Evolutionary conservation across 2,113 vertebrate species (phyloP).

Genomic region (Heliornis fulica): DNA sequence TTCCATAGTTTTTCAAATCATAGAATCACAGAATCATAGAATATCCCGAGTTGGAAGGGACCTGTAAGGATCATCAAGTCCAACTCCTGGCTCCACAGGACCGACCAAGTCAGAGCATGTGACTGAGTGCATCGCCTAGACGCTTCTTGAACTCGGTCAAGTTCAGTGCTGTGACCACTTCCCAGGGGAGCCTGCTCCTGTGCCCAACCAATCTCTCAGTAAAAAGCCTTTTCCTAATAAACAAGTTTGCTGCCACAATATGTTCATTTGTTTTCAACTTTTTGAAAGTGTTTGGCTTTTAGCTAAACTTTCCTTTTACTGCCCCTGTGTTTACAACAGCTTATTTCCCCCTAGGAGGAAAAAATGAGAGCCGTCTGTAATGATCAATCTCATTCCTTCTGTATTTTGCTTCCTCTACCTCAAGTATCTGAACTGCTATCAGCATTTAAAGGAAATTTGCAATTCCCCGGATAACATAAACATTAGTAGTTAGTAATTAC

Average conservation of each 20-base stretch:
- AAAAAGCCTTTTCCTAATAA: too few relatives aligned
- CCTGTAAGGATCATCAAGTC: too few relatives aligned
- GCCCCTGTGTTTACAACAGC: neutral
- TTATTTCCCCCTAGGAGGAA: neutral
- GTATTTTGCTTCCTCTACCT: neutral
- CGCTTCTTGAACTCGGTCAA: too few relatives aligned
- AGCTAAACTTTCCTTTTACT: neutral
- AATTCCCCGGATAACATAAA: neutral
- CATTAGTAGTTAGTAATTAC: neutral
- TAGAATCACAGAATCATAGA: too few relatives aligned
- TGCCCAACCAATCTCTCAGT: too few relatives aligned
- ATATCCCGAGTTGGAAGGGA: too few relatives aligned
- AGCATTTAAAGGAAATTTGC: conserved; percentile 2
- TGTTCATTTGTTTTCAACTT: neutral
- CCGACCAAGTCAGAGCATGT: too few relatives aligned
- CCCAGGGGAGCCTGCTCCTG: too few relatives aligned
- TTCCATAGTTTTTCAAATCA: neutral
- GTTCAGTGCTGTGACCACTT: too few relatives aligned
- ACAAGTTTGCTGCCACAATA: neutral
- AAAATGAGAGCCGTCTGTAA: neutral
- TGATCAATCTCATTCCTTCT: neutral
- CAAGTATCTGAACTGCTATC: neutral
- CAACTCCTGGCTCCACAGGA: too few relatives aligned
- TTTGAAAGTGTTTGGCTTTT: neutral
- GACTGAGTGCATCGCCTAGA: too few relatives aligned